Evolutionary conservation across 2,113 vertebrate genomes (phyloP).

Genomic region (Rhinopomastus cyanomelas): DNA sequence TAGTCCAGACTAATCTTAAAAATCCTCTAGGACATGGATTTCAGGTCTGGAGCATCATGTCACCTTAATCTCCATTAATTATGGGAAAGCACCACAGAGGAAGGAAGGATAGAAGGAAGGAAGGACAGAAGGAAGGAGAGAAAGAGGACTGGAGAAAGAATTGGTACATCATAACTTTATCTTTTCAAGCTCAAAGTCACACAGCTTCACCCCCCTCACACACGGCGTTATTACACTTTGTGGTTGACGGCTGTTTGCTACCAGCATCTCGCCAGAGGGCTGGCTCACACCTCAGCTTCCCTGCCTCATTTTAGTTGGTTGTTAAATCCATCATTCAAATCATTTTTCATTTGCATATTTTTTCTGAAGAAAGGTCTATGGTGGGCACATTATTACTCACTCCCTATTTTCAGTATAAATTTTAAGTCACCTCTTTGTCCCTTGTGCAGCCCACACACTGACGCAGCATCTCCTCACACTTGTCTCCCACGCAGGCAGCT

Average conservation of each 20-base stretch:
- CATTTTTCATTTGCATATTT: not conserved
- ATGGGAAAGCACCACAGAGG: not conserved
- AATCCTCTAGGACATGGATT: not conserved
- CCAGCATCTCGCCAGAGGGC: not conserved
- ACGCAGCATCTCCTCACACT: slow-evolving; percentile 61
- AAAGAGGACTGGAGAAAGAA: too few species aligned
- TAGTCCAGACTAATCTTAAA: not conserved
- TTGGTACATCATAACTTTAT: not conserved
- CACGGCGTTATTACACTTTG: not conserved
- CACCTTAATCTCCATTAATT: not conserved
- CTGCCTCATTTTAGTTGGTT: not conserved
- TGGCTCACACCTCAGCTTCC: slow-evolving; percentile 32
- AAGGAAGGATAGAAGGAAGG: too few species aligned
- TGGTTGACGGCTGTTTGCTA: not conserved
- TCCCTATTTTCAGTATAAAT: slow-evolving; percentile 54
- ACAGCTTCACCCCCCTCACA: not conserved
- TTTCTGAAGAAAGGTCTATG: slow-evolving; percentile 16
- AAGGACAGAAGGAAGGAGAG: too few species aligned
- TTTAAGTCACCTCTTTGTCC: slow-evolving; percentile 56
- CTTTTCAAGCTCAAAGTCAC: not conserved
- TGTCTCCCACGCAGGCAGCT: slow-evolving; percentile 62
- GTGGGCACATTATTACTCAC: slow-evolving; percentile 50
- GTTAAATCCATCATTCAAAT: slow-evolving; percentile 16
- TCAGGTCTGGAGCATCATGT: not conserved
- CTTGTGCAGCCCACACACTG: slow-evolving; percentile 55